phyloP scores from a whole-genome alignment of 2,888 invertebrate genomes.

The Megamerina dolium region DNA sequence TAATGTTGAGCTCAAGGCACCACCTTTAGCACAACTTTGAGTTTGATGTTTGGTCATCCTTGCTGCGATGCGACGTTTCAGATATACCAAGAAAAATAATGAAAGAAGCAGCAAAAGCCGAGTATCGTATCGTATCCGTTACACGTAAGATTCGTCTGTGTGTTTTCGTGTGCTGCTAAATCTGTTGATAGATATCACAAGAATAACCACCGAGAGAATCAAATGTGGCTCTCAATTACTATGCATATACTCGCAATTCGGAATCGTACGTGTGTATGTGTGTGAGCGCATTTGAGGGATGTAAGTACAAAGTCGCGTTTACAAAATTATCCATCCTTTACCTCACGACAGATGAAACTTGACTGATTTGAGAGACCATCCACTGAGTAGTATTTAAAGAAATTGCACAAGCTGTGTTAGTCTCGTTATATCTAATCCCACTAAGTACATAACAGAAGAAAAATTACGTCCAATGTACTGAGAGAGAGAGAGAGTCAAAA shows the following conservation, averaged over 20 bases:
- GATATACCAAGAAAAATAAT: too few relatives aligned
- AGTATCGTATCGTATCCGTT: constrained; percentile 29
- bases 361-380: constrained; percentile 40
- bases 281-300: neutral
- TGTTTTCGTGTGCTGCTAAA: constrained; percentile 4
- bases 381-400: constrained; percentile 46
- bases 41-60: too few relatives aligned
- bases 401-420: constrained; percentile 12
- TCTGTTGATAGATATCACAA: too few relatives aligned
- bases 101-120: constrained; percentile 36
- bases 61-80: too few relatives aligned
- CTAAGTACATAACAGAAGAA: neutral
- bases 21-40: neutral
- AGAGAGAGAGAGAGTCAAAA: too few relatives aligned
- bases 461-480: too few relatives aligned
- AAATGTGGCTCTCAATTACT: too few relatives aligned
- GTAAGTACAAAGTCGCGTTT: too few relatives aligned
- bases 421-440: constrained; percentile 21
- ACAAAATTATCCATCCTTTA: constrained; percentile 16
- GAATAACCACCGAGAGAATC: too few relatives aligned
- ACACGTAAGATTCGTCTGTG: constrained; percentile 22
- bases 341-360: constrained; percentile 39
- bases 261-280: neutral
- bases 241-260: too few relatives aligned
- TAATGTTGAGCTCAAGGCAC: constrained; percentile 20